Evolutionary conservation across 1,140 invertebrate species (phyloP), one percentile per base, ranked within the genome.

Genomic region (Caligus rogercresseyi): DNA sequence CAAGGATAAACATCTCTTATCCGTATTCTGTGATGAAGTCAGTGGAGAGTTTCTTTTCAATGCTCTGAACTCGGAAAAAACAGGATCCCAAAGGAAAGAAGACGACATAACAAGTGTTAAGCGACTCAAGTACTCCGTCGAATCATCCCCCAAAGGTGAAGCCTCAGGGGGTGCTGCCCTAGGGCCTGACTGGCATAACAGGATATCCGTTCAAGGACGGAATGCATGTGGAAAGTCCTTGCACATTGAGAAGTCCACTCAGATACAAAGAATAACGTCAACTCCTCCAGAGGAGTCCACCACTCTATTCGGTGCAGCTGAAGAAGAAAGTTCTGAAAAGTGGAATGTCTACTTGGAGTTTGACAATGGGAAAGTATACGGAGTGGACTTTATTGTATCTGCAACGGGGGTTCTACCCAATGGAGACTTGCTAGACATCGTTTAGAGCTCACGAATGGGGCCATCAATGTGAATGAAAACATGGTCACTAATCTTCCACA

Each of bases 21-120:
- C 88, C 19, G 87, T 89, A 13, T 98, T 96, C 76, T 80, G 98
- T 31, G 94, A 98, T 78, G 81, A 87, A 18, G 92, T 88, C n/a
- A 92, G 92, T 20, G 87, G 89, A 3, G 80, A 94, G 75, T 98
- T 98, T 75, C 91, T 96, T 68, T 80, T 85, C 66, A 69, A 73
- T 4, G 68, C 75, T 51, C 69, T 78, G 3, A 68, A 70, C 23
- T 65, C 71, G 61, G 68, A 68, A 3, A 73, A 69, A 43, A 31
- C 1, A 2, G 21, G n/a, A n/a, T n/a, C 31, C n/a, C 31, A 7
- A 11, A 43, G 31, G n/a, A 7, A 43, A 43, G 31, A 43, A 43
- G 31, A n/a, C n/a, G 7, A 7, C 7, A 11, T n/a, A 43, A 43
- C 31, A 43, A 11, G 31, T 43, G 31, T 11, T 43, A n/a, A 43